These are phyloP conservation scores for Tridacna gigas DNA, from an alignment of 2,888 invertebrate species.

Conservation along the genomic window DNA sequence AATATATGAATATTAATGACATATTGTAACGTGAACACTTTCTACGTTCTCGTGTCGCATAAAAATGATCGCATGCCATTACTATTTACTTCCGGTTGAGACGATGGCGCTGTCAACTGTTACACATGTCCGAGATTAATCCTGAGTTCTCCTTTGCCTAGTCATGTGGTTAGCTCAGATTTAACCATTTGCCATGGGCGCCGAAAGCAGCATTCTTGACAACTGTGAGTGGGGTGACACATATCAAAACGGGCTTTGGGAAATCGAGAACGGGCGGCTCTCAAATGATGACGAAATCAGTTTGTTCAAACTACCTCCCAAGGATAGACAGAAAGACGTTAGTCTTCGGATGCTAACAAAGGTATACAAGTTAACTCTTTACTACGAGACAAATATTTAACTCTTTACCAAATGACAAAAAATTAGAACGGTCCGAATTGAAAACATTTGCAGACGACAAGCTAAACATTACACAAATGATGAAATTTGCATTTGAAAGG, in stretches of 20 bases:
- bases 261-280: slow-evolving; percentile 57
- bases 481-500: too few relatives aligned
- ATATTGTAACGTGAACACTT: too few relatives aligned
- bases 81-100: slow-evolving; percentile 26
- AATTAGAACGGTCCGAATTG: too few relatives aligned
- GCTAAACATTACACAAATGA: too few relatives aligned
- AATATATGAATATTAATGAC: too few relatives aligned
- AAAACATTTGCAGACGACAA: too few relatives aligned
- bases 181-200: slow-evolving; percentile 68
- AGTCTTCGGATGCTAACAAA: slow-evolving; percentile 64
- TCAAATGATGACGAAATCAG: slow-evolving; percentile 65
- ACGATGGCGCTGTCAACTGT: neutral
- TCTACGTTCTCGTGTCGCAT: too few relatives aligned
- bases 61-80: too few relatives aligned
- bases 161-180: neutral
- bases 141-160: too few relatives aligned
- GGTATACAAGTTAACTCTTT: slow-evolving; percentile 43
- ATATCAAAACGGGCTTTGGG: slow-evolving; percentile 60
- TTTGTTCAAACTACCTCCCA: slow-evolving; percentile 65
- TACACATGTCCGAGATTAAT: slow-evolving; percentile 11
- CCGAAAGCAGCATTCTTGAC: slow-evolving; percentile 74
- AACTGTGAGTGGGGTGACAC: slow-evolving; percentile 72
- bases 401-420: too few relatives aligned
- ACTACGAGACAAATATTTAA: too few relatives aligned
- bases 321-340: slow-evolving; percentile 62